Evolutionary conservation across 2,797 vertebrate species (phyloP).

Genomic region (Notolepis coatsorum): DNA sequence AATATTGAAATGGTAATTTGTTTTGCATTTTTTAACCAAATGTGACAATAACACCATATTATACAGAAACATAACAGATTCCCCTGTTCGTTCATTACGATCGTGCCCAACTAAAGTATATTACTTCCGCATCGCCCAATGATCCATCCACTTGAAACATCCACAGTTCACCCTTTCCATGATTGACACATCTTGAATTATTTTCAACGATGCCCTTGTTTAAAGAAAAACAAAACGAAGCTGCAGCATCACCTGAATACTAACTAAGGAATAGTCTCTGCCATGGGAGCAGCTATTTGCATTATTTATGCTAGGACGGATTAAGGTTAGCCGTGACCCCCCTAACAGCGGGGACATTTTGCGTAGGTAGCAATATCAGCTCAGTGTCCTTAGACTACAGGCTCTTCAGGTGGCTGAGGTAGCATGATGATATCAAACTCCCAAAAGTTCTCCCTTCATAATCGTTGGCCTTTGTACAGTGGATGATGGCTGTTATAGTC

Average conservation of each 20-base stretch:
- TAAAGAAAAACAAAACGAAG: constrained; percentile 5
- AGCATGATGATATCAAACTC: neutral
- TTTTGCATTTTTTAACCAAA: too few species aligned
- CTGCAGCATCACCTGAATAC: neutral
- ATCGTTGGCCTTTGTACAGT: neutral
- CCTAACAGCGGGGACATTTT: neutral
- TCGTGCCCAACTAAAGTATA: too few species aligned
- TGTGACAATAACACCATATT: too few species aligned
- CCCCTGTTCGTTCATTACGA: too few species aligned
- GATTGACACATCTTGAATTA: neutral
- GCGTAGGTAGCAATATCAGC: neutral
- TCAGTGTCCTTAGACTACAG: neutral
- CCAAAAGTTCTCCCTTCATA: neutral
- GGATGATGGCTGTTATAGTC: neutral
- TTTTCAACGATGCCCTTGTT: constrained; percentile 8
- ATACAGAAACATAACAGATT: too few species aligned
- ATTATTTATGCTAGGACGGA: constrained; percentile 40
- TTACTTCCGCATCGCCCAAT: neutral
- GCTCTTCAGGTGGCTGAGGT: neutral
- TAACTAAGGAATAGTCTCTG: constrained; percentile 1
- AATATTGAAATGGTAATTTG: too few species aligned
- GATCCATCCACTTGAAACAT: neutral
- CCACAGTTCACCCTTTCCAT: neutral
- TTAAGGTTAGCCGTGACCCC: neutral
- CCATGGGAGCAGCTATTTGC: constrained; percentile 13